phyloP scores from a whole-genome alignment of 2,888 invertebrate genomes.

The Odontocolon sp. region DNA sequence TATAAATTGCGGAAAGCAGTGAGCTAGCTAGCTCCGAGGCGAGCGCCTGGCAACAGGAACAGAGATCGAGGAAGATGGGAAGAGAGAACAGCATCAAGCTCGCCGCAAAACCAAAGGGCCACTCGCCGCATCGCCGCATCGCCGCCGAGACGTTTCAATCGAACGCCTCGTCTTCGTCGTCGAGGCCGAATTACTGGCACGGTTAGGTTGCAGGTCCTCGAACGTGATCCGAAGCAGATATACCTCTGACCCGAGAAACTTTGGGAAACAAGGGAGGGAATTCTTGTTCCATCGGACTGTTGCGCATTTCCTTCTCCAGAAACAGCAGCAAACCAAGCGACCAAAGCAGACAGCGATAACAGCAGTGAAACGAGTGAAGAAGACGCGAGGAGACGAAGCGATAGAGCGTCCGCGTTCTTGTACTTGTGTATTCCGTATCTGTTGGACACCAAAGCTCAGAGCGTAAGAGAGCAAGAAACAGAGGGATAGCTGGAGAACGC shows the following conservation, averaged over 20 bases:
- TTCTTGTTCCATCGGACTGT: slow-evolving; percentile 26
- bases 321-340: slow-evolving; percentile 22
- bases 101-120: slow-evolving; percentile 39
- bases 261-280: slow-evolving; percentile 49
- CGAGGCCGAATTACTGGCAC: slow-evolving; percentile 15
- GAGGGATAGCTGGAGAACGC: background rate
- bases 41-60: background rate
- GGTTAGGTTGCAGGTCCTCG: slow-evolving; percentile 13
- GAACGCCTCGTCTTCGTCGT: slow-evolving; percentile 50
- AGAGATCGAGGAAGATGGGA: slow-evolving; percentile 33
- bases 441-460: background rate
- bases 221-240: slow-evolving; percentile 45
- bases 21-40: slow-evolving; percentile 19
- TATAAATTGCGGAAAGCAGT: slow-evolving; percentile 34
- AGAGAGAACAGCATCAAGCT: slow-evolving; percentile 43
- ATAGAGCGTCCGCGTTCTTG: slow-evolving; percentile 15
- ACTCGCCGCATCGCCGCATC: slow-evolving; percentile 35
- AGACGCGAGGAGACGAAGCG: slow-evolving; percentile 16
- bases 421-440: background rate
- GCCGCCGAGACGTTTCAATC: slow-evolving; percentile 55
- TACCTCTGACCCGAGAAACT: slow-evolving; percentile 41
- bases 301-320: background rate
- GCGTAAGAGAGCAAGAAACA: background rate
- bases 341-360: slow-evolving; percentile 13
- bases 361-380: background rate